phyloP scores from a whole-genome alignment of 2,797 vertebrate genomes.

The Alauda arvensis region DNA sequence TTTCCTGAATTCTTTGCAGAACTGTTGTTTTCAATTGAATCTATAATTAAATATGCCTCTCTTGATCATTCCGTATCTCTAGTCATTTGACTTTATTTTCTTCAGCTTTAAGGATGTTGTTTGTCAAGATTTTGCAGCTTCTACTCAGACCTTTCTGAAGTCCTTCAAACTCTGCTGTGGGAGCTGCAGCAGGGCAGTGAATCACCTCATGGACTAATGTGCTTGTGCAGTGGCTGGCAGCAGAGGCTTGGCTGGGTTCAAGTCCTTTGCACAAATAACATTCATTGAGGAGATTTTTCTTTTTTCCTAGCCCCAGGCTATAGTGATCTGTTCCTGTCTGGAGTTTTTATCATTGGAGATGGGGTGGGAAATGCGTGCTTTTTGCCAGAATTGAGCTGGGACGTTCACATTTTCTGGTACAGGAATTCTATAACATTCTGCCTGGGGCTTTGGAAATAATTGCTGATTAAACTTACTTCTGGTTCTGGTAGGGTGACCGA shows the following conservation, averaged over 20 bases:
- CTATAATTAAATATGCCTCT: neutral
- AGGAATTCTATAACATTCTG: slow-evolving; percentile 19
- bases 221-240: neutral
- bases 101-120: neutral
- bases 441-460: slow-evolving; percentile 32
- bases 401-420: neutral
- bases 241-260: neutral
- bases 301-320: slow-evolving; percentile 35
- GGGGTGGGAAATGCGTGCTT: neutral
- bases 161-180: neutral
- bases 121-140: neutral
- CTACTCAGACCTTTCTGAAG: neutral
- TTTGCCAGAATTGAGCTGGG: neutral
- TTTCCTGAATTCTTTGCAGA: neutral
- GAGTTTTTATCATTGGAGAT: neutral
- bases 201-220: neutral
- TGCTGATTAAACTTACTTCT: neutral
- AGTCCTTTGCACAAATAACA: neutral
- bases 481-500: neutral
- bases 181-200: neutral
- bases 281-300: neutral
- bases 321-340: neutral
- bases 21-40: neutral
- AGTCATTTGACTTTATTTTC: neutral
- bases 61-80: neutral